These are phyloP conservation scores for Boulengeromyrus knoepffleri DNA, from an alignment of 2,113 vertebrate species.

Conservation along the genomic window DNA sequence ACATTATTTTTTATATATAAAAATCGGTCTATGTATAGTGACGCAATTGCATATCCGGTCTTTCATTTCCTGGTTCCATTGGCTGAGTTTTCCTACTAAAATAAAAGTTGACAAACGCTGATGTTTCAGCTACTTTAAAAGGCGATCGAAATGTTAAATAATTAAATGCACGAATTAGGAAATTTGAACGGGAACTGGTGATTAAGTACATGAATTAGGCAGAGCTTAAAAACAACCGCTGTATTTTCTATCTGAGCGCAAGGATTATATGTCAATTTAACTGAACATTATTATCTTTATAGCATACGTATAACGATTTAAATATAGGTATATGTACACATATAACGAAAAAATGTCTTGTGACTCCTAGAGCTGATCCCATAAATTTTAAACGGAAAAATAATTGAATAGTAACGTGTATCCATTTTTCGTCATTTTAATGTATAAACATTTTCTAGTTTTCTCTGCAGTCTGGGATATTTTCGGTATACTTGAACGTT, in stretches of 20 bases:
- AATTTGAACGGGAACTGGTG: background rate
- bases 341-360: background rate
- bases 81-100: background rate
- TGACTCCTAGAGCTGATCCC: background rate
- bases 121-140: background rate
- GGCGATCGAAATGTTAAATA: background rate
- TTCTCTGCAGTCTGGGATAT: no score
- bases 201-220: background rate
- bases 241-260: background rate
- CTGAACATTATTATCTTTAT: background rate
- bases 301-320: background rate
- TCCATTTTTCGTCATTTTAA: no score
- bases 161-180: background rate
- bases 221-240: background rate
- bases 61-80: background rate
- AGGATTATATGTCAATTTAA: background rate
- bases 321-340: background rate
- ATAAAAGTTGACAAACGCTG: background rate
- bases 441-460: no score
- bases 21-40: background rate
- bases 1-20: background rate
- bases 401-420: background rate
- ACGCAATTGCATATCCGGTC: background rate
- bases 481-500: background rate
- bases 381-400: background rate